Evolutionary conservation across 2,888 invertebrate species (phyloP), one percentile per base, ranked within the genome.

Genomic region (Eueremaeus valkanovi): DNA sequence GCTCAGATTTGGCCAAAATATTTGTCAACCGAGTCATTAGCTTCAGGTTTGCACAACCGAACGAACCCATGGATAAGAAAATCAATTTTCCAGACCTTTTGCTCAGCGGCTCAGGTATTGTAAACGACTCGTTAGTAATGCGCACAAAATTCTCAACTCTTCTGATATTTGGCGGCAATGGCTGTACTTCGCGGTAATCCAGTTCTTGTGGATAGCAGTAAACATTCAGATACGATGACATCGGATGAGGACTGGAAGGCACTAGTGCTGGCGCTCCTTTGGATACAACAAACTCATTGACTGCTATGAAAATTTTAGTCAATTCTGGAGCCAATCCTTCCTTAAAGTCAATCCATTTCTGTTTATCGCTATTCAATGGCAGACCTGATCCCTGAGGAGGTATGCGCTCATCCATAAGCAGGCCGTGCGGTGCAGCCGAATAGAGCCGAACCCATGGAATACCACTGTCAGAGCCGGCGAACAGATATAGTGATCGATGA

Each of bases 141-240:
- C 75, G 70, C 40, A 66, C n/a, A 21, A 72, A 68, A 21, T 55
- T 36, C 1, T 75, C 75, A 1, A 70, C 45, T 33, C 49, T 29
- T 3, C 18, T 33, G 21, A 18, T 72, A 51, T 72, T 24, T 13
- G 27, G 16, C 13, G 75, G 75, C 24, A 70, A 18, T 21, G 45
- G 24, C 3, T 29, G 11, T 18, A 45, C 27, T 21, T 68, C 40
- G 0, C 9, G 6, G 42, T 61, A 75, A 21, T 75, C 75, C 9
- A 75, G 33, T 45, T 75, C 75, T 36, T 70, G n/a, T n/a, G 75
- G 75, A 42, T 68, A 75, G n/a, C 29, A 40, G 29, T 75, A 75
- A 8, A 75, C 8, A 24, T 75, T 75, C 11, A 75, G 40, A 45
- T 70, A 70, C 16, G 75, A 70, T 9, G 68, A 68, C 18, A 24